A percentile compares a stretch with the other conserved stretches of the same genome.
Conservation (phyloP, 2,113 vertebrate species). For the Balaeniceps rex region DNA sequence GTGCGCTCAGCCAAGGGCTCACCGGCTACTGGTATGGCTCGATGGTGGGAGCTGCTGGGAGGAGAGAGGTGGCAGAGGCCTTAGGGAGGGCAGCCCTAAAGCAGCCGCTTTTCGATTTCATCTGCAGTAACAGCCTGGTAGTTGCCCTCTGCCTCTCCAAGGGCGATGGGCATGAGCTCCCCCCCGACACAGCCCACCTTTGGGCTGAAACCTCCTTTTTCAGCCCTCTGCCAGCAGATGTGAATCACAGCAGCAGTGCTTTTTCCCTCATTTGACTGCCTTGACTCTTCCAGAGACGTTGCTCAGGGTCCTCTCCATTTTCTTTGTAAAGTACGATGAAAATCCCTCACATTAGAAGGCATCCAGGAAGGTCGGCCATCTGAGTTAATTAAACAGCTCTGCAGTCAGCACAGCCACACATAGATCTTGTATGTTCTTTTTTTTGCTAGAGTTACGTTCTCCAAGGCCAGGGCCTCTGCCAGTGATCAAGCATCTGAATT, state of each 20-base stretch:
- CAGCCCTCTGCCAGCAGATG: background rate
- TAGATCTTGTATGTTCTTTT: background rate
- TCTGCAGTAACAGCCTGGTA: background rate
- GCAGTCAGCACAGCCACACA: background rate
- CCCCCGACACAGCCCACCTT: rapidly evolving
- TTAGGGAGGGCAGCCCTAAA: background rate
- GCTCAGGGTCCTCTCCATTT: background rate
- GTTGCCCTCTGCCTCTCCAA: background rate
- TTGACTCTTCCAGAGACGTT: background rate
- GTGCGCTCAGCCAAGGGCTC: background rate
- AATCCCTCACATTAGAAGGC: background rate
- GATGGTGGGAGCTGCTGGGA: background rate
- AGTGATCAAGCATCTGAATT: background rate
- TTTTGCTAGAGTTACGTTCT: background rate
- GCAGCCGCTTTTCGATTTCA: background rate
- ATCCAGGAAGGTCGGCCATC: background rate
- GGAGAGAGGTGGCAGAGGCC: background rate
- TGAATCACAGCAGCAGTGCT: background rate
- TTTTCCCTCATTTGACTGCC: background rate
- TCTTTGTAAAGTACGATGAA: background rate
- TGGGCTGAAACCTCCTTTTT: background rate
- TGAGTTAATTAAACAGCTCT: background rate
- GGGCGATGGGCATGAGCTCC: rapidly evolving
- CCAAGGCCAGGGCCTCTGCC: conserved; percentile 8
- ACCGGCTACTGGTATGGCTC: rapidly evolving